phyloP scores from a whole-genome alignment of 1,140 invertebrate genomes.

The Helicoverpa zea region DNA sequence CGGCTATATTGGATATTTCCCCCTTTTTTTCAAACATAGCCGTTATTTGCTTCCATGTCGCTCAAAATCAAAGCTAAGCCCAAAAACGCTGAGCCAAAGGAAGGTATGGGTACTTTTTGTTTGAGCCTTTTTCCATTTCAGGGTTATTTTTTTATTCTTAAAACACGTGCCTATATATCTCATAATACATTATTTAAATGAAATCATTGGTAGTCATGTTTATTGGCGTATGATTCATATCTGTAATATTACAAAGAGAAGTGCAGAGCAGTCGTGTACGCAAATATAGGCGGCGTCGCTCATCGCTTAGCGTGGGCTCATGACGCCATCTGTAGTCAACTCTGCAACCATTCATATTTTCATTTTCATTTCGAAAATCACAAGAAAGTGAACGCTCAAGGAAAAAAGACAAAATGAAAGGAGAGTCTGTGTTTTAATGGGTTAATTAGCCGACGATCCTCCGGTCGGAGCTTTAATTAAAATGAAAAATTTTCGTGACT shows the following conservation, averaged over 20 bases:
- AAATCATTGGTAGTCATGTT: neutral
- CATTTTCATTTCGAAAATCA: slow-evolving; percentile 80
- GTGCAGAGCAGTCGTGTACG: slow-evolving; percentile 28
- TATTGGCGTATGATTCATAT: slow-evolving; percentile 32
- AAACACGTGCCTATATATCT: neutral
- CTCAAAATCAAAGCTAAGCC: slow-evolving; percentile 17
- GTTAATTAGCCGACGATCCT: slow-evolving; percentile 85
- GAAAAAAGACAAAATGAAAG: slow-evolving; percentile 82
- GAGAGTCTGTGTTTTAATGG: slow-evolving; percentile 84
- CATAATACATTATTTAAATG: neutral
- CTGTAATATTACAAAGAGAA: slow-evolving; percentile 19
- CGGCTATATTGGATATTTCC: slow-evolving; percentile 25
- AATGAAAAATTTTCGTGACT: slow-evolving; percentile 86
- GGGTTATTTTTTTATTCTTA: neutral
- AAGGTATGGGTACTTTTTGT: neutral
- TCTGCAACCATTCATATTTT: slow-evolving; percentile 55
- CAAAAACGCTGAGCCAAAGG: slow-evolving; percentile 2
- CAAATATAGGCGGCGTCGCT: slow-evolving; percentile 37
- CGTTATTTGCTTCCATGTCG: slow-evolving; percentile 28
- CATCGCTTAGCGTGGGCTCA: neutral
- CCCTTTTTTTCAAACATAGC: slow-evolving; percentile 11
- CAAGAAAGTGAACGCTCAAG: slow-evolving; percentile 79
- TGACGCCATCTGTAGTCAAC: slow-evolving; percentile 55
- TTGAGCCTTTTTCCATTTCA: no score
- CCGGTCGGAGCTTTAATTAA: slow-evolving; percentile 84